Evolutionary conservation across 53 echinoderm and acorn worm genomes (phyloP).

Genomic region (Pentamera pediparva): DNA sequence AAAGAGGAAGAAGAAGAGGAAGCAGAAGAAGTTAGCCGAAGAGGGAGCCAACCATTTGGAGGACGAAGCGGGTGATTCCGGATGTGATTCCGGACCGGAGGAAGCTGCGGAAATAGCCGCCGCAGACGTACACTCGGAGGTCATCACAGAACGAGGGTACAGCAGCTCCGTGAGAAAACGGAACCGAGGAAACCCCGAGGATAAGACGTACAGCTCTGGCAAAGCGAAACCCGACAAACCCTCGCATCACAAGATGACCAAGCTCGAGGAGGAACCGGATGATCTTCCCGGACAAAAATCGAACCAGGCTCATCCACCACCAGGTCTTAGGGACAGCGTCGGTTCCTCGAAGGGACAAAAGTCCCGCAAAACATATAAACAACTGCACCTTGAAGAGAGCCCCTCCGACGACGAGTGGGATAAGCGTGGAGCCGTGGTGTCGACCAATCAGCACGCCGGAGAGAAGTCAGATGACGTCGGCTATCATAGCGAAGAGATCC

Average conservation of each 20-base stretch:
- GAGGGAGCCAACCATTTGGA: no score
- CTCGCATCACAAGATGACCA: slow-evolving; percentile 18
- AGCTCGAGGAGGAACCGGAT: slow-evolving; percentile 3
- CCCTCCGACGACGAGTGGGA: slow-evolving; percentile 6
- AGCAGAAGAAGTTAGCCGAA: not conserved
- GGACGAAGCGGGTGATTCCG: not conserved
- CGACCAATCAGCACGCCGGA: not conserved
- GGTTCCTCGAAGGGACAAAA: no score
- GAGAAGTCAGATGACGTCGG: no score
- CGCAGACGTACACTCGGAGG: not conserved
- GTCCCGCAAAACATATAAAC: slow-evolving; percentile 9
- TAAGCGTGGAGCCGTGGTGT: not conserved
- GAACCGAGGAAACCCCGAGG: not conserved
- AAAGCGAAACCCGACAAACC: slow-evolving; percentile 15
- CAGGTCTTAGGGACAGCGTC: no score
- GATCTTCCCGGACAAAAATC: no score
- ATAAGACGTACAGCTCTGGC: not conserved
- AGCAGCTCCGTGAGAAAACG: not conserved
- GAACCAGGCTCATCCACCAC: no score
- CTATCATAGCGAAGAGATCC: not conserved
- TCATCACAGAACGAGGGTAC: not conserved
- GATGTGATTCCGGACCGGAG: not conserved
- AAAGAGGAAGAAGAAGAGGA: not conserved
- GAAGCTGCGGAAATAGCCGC: not conserved
- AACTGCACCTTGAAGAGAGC: not conserved